A percentile compares a stretch with the other conserved stretches of the same genome.
Evolutionary conservation across 1,140 invertebrate species (phyloP).

Genomic region (Neodiprion lecontei): DNA sequence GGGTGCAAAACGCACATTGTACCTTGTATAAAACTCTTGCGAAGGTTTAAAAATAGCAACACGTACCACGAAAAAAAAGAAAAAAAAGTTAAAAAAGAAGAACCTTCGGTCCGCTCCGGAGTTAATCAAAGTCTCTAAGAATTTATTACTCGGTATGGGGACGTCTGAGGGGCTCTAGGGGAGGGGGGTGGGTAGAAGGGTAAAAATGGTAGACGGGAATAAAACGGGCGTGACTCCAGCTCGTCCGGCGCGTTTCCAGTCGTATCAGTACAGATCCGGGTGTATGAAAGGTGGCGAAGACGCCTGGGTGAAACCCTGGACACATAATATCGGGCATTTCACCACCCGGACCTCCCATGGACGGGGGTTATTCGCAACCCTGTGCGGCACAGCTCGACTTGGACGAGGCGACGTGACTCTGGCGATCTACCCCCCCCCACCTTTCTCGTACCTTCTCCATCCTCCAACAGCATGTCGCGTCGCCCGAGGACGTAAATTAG

Average conservation of each 20-base stretch:
- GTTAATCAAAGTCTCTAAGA: no score
- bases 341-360: constrained; percentile 1
- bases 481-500: constrained; percentile 40
- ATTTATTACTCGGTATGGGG: no score
- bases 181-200: constrained; percentile 14
- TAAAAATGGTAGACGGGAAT: background rate
- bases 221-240: background rate
- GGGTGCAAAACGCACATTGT: no score
- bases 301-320: background rate
- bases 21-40: no score
- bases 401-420: background rate
- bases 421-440: background rate
- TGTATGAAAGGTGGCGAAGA: no score
- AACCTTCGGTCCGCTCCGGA: no score
- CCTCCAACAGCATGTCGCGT: background rate
- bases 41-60: no score
- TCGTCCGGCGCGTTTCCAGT: background rate
- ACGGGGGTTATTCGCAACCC: constrained; percentile 24
- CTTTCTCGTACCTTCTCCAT: background rate
- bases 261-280: background rate
- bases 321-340: constrained; percentile 17
- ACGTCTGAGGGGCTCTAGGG: background rate
- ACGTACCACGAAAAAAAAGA: no score
- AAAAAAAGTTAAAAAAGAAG: no score
- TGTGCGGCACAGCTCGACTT: constrained; percentile 27